phyloP scores from a whole-genome alignment of 2,888 invertebrate genomes.

The Rosalia funebris region DNA sequence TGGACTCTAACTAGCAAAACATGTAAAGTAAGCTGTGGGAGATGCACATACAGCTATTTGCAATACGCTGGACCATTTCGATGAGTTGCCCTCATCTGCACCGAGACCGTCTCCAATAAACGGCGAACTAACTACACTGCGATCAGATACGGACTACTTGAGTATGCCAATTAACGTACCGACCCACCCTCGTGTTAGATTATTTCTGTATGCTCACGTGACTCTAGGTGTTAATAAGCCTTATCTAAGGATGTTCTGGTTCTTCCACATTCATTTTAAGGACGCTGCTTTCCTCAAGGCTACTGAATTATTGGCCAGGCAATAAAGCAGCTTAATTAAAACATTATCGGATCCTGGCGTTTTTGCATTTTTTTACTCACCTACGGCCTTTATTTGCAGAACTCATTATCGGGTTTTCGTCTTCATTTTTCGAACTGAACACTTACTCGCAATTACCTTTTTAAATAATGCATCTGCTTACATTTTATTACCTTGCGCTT shows the following conservation, averaged over 20 bases:
- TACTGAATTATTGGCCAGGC: conserved; percentile 20
- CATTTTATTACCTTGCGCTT: too few species aligned
- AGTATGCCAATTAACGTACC: conserved; percentile 59
- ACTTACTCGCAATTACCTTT: too few species aligned
- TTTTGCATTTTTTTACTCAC: neutral
- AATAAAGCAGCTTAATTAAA: conserved; percentile 13
- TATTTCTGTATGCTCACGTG: conserved; percentile 54
- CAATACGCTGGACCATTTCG: conserved; percentile 18
- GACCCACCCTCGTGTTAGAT: conserved; percentile 58
- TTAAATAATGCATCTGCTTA: too few species aligned
- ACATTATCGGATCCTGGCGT: conserved; percentile 11
- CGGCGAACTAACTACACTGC: conserved; percentile 19
- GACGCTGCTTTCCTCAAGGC: conserved; percentile 35
- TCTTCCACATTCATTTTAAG: conserved; percentile 45
- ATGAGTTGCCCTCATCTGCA: neutral
- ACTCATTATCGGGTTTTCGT: too few species aligned
- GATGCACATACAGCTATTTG: conserved; percentile 26
- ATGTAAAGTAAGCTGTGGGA: conserved; percentile 40
- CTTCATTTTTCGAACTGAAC: too few species aligned
- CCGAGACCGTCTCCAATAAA: conserved; percentile 6
- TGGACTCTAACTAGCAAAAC: conserved; percentile 33
- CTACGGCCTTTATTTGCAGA: neutral
- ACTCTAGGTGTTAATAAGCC: conserved; percentile 60
- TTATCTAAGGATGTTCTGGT: conserved; percentile 48
- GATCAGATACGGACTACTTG: conserved; percentile 55